Percentiles rank a stretch among this genome's conserved stretches.
Evolutionary conservation across 1,140 invertebrate species (phyloP).

Genomic region (Neelides sp.): DNA sequence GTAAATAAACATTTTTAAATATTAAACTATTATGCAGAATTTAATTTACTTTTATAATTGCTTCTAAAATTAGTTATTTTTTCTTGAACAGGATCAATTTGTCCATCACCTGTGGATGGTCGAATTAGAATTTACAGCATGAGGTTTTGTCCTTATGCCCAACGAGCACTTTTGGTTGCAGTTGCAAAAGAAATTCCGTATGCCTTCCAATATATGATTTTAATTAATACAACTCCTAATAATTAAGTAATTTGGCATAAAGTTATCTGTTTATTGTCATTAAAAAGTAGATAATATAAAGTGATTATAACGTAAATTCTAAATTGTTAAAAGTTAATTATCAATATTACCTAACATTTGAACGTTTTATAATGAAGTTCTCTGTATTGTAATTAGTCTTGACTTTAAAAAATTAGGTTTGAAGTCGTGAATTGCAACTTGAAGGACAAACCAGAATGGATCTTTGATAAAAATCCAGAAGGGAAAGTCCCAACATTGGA

Average conservation of each 20-base stretch:
- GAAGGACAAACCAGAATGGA: conserved; percentile 48
- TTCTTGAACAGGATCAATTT: conserved; percentile 49
- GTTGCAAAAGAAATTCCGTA: conserved; percentile 70
- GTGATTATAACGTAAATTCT: too few species aligned
- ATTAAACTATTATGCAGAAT: too few species aligned
- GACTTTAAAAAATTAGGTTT: conserved; percentile 1
- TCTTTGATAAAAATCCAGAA: conserved; percentile 44
- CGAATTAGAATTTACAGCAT: conserved; percentile 70
- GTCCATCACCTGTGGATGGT: conserved; percentile 47
- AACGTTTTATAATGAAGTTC: too few species aligned
- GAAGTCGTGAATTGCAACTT: conserved; percentile 48
- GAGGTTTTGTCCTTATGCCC: conserved; percentile 80
- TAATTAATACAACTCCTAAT: background rate
- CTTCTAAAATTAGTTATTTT: too few species aligned
- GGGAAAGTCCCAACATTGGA: conserved; percentile 47
- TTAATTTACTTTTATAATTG: too few species aligned
- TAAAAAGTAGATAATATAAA: too few species aligned
- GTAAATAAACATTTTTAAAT: too few species aligned
- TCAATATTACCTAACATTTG: conserved; percentile 29
- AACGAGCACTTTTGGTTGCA: conserved; percentile 65
- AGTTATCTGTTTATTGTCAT: too few species aligned
- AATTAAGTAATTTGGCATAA: background rate
- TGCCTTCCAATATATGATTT: conserved; percentile 36
- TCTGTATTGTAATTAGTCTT: background rate
- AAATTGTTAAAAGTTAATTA: too few species aligned